Conservation (phyloP, 2,113 vertebrate genomes). For the Sclerurus mexicanus region DNA sequence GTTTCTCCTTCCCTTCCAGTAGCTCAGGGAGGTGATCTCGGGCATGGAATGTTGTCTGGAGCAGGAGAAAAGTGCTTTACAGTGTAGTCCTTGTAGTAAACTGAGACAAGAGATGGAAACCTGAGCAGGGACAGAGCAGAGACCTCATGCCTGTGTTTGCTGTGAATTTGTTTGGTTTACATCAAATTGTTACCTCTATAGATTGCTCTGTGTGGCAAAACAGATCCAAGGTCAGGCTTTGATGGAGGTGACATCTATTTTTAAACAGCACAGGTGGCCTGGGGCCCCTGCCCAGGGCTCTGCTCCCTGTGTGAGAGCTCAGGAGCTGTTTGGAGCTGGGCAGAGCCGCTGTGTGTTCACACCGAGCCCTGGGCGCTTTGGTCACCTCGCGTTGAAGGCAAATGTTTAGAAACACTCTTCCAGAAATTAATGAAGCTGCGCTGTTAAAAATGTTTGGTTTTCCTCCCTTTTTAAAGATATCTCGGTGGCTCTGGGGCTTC, state of each 20-base stretch:
- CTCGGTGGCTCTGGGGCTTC: neutral
- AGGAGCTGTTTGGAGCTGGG: neutral
- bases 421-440: neutral
- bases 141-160: neutral
- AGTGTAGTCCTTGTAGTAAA: rapidly evolving
- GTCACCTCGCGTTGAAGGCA: neutral
- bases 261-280: constrained; percentile 6
- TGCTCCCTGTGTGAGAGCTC: neutral
- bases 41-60: rapidly evolving
- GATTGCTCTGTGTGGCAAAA: neutral
- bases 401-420: rapidly evolving
- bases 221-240: neutral
- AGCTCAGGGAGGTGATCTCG: too few relatives aligned
- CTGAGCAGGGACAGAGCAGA: rapidly evolving
- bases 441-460: rapidly evolving
- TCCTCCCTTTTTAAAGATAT: rapidly evolving
- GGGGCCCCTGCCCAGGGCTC: neutral
- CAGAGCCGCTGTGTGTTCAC: rapidly evolving
- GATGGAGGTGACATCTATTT: neutral
- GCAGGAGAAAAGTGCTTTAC: neutral
- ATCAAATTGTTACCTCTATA: neutral
- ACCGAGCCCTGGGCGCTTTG: rapidly evolving
- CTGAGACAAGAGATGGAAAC: neutral
- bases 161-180: neutral
- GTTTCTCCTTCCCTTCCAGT: neutral